Conservation (phyloP, 2,888 invertebrate genomes). For the Selenia dentaria region DNA sequence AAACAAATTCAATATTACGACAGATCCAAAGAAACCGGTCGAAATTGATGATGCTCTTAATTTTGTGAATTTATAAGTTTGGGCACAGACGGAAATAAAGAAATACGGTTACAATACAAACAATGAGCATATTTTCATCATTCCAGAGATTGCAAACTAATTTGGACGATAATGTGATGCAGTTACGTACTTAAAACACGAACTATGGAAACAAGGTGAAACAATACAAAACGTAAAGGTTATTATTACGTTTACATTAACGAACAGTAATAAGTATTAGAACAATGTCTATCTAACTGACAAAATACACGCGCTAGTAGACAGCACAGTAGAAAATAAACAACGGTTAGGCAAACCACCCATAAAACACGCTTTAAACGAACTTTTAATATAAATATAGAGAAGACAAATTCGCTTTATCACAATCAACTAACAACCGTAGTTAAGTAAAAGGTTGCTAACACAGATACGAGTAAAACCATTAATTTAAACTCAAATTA, state of each 20-base stretch:
- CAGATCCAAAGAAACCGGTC: constrained; percentile 6
- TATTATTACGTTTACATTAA: no score
- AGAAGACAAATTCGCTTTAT: constrained; percentile 24
- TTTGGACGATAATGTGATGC: no score
- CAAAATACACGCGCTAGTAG: no score
- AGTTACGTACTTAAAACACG: no score
- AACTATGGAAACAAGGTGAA: no score
- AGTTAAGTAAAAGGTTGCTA: constrained; percentile 25
- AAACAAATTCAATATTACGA: constrained; percentile 20
- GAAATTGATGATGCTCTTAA: constrained; percentile 7
- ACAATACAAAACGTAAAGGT: no score
- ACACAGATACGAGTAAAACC: constrained; percentile 20
- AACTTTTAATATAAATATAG: constrained; percentile 5
- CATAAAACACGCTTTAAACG: constrained; percentile 14
- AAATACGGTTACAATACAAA: no score
- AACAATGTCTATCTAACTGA: no score
- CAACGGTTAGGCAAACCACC: constrained; percentile 5
- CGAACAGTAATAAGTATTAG: no score
- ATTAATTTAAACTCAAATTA: constrained; percentile 31
- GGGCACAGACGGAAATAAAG: no score
- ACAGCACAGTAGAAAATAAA: constrained; percentile 8
- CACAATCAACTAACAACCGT: constrained; percentile 21
- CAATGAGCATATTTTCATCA: no score
- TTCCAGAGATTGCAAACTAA: no score
- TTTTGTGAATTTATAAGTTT: not conserved